Conservation (phyloP, 1,140 invertebrate genomes). For the Condylostylus longicornis region DNA sequence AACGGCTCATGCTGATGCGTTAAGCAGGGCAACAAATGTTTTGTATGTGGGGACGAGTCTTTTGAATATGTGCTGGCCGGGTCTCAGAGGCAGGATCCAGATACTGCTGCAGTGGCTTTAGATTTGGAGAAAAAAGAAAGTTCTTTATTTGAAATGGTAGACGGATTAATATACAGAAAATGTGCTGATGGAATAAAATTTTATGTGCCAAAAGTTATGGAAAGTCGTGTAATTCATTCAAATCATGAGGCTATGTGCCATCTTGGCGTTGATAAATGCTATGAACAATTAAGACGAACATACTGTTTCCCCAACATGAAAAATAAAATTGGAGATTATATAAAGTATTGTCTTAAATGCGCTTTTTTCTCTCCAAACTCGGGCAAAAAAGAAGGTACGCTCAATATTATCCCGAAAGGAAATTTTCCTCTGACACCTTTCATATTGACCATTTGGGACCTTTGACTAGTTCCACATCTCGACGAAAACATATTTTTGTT, state of each 20-base stretch:
- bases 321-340: conserved; percentile 12
- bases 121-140: conserved; percentile 4
- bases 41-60: conserved; percentile 3
- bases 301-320: conserved; percentile 22
- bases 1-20: conserved; percentile 22
- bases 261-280: conserved; percentile 14
- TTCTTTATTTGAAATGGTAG: conserved; percentile 5
- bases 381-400: conserved; percentile 15
- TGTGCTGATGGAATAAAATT: conserved; percentile 9
- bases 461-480: conserved; percentile 14
- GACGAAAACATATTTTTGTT: conserved; percentile 33
- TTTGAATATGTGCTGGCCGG: conserved; percentile 8
- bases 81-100: conserved; percentile 5
- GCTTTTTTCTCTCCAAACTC: conserved; percentile 12
- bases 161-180: conserved; percentile 5
- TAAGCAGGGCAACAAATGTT: conserved; percentile 11
- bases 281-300: conserved; percentile 8
- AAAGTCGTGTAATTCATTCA: conserved; percentile 9
- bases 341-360: conserved; percentile 18
- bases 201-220: conserved; percentile 16
- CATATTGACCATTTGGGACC: conserved; percentile 22
- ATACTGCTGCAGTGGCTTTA: conserved; percentile 2
- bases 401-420: conserved; percentile 19
- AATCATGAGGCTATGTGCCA: conserved; percentile 20
- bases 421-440: conserved; percentile 14